Conservation (phyloP, 2,797 vertebrate genomes). For the Nannoperca australis region DNA sequence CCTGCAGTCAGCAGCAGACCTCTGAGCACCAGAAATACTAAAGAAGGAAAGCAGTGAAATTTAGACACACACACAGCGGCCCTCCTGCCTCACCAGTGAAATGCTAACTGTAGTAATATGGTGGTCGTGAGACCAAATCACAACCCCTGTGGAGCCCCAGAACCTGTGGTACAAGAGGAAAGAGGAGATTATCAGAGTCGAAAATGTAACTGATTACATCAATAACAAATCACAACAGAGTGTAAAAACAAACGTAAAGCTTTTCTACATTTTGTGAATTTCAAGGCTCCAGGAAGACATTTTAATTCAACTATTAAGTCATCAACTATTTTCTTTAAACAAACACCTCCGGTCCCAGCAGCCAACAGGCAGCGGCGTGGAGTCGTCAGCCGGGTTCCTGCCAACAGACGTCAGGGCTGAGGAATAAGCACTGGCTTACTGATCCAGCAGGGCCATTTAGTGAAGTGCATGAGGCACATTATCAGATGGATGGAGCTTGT, state of each 20-base stretch:
- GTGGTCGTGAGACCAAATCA: too few species aligned
- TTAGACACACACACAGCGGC: conserved; percentile 9
- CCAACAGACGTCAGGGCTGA: conserved; percentile 47
- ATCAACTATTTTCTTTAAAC: conserved; percentile 20
- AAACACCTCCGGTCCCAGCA: conserved; percentile 4
- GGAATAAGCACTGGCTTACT: conserved; percentile 13
- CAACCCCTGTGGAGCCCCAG: too few species aligned
- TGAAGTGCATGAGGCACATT: not conserved
- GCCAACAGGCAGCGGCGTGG: not conserved
- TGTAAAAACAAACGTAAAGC: not conserved
- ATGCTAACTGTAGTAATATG: too few species aligned
- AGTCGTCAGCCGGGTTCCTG: not conserved
- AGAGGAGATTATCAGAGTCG: too few species aligned
- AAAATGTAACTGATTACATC: too few species aligned
- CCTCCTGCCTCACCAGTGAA: conserved; percentile 19
- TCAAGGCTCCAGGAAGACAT: too few species aligned
- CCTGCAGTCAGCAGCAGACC: conserved; percentile 20
- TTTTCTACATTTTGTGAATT: not conserved
- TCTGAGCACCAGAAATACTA: not conserved
- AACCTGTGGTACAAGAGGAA: too few species aligned
- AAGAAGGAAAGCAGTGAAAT: conserved; percentile 9
- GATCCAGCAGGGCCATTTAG: conserved; percentile 9
- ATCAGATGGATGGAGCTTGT: not conserved
- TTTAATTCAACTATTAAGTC: conserved; percentile 13
- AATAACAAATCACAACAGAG: not conserved